A percentile compares a stretch with the other conserved stretches of the same genome.
phyloP scores from a whole-genome alignment of 2,888 invertebrate genomes.

The Ectemnius lituratus region DNA sequence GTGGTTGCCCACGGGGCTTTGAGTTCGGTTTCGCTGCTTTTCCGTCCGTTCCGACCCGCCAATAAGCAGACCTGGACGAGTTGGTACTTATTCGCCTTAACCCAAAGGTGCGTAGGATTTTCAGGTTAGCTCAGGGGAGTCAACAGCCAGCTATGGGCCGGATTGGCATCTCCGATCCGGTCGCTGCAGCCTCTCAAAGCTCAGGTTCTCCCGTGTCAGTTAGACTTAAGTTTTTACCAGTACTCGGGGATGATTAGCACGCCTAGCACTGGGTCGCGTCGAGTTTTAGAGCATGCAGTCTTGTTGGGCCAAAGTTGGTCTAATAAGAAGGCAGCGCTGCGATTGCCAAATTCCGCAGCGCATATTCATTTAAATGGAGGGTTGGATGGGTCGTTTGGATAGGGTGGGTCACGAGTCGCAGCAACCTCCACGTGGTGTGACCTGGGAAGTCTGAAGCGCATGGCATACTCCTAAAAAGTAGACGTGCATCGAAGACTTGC shows the following conservation, averaged over 20 bases:
- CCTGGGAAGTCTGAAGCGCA: constrained; percentile 38
- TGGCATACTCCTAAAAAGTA: too few relatives aligned
- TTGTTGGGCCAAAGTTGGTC: neutral
- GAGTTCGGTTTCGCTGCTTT: constrained; percentile 20
- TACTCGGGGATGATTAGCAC: neutral
- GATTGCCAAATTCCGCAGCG: neutral
- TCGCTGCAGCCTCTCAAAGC: too few relatives aligned
- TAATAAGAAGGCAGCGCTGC: neutral
- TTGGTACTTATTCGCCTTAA: neutral
- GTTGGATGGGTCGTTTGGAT: constrained; percentile 36
- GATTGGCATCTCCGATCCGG: too few relatives aligned
- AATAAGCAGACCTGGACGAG: neutral
- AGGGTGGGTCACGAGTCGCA: constrained; percentile 48
- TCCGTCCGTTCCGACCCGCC: constrained; percentile 27
- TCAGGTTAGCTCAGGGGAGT: constrained; percentile 3
- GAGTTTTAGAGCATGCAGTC: neutral
- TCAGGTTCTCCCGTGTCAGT: too few relatives aligned
- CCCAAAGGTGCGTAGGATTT: too few relatives aligned
- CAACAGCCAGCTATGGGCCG: too few relatives aligned
- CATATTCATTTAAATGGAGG: constrained; percentile 22
- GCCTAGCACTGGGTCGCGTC: neutral
- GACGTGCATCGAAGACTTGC: constrained; percentile 26
- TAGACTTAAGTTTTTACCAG: neutral
- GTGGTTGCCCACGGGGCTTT: neutral
- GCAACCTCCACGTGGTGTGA: constrained; percentile 54